Evolutionary conservation across 2,113 vertebrate species (phyloP), one percentile per base, ranked within the genome.

Genomic region (Triplophysa rosa): DNA sequence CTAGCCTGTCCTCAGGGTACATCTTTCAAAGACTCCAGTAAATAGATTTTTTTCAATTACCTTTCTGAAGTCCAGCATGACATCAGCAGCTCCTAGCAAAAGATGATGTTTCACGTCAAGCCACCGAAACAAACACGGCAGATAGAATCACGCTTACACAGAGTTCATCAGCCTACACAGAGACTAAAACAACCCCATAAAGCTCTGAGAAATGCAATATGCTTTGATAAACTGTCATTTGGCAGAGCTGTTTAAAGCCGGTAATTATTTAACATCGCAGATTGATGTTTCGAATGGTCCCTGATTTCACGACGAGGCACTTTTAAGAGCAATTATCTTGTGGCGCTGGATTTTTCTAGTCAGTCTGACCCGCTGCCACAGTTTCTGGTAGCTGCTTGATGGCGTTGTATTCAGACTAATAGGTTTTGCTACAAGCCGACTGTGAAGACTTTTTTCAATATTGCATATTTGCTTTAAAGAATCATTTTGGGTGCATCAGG

Each of bases 241-340:
- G 42, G 33, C 4, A 37, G 54, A 14, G 8, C 70, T 59, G 54
- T 59, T 59, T 73, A 16, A 73, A 61, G 23, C 70, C 8, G n/a
- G 70, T 63, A 49, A 63, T 63, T 75, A 75, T 75, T 63, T 75
- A 49, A 49, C 72, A 29, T 63, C 63, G 72, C 72, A 63, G 71
- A 73, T 73, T 73, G 70, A 74, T 63, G 72, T 75, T 45, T 75
- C 29, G n/a, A 56, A 72, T 67, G 79, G 24, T 40, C 65, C 78
- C 78, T 71, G 67, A 69, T 29, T 70, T 21, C 26, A 23, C 7
- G 5, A 63, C 24, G 42, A 62, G n/a, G 1, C 59, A 37, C 24
- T 56, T 73, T 73, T 66, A 65, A 73, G n/a, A 56, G 78, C 78
- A 40, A 52, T 79, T 63, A 75, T 61, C 72, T 23, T 13, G 56